phyloP scores from a whole-genome alignment of 1,140 invertebrate genomes.

The Ladona fulva region DNA sequence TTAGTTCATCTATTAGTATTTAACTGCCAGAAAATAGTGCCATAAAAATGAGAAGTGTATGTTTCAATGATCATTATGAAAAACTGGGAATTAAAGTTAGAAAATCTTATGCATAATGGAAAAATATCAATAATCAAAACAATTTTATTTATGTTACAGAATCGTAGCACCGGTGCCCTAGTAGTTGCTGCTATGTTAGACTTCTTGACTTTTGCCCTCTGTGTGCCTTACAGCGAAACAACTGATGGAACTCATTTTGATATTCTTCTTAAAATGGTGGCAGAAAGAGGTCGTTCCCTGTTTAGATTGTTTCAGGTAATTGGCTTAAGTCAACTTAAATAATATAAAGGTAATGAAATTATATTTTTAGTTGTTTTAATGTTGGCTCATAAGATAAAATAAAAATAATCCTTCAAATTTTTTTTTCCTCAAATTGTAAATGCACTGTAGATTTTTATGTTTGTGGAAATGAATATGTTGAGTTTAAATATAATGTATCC shows the following conservation, averaged over 20 bases:
- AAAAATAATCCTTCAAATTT: too few relatives aligned
- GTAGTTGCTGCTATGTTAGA: conserved; percentile 93
- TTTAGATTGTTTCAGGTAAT: conserved; percentile 88
- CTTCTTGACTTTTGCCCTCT: conserved; percentile 96
- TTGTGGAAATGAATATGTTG: too few relatives aligned
- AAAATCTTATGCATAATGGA: neutral
- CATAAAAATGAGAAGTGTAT: neutral
- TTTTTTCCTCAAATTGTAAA: too few relatives aligned
- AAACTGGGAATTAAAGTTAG: neutral
- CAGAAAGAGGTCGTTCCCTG: conserved; percentile 76
- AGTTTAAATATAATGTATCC: too few relatives aligned
- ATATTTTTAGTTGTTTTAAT: too few relatives aligned
- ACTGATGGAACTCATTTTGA: conserved; percentile 98
- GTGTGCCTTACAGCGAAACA: conserved; percentile 98
- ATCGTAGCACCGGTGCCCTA: conserved; percentile 67
- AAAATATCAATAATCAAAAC: conserved; percentile 15
- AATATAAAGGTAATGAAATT: too few relatives aligned
- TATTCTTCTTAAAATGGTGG: conserved; percentile 85
- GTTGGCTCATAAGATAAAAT: too few relatives aligned
- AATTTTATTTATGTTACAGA: conserved; percentile 42
- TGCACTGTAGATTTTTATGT: too few relatives aligned
- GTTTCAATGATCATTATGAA: neutral
- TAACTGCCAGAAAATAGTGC: too few relatives aligned
- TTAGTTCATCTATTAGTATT: too few relatives aligned
- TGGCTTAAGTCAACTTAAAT: too few relatives aligned